phyloP scores from a whole-genome alignment of 2,797 vertebrate genomes.

The Chelmon rostratus region DNA sequence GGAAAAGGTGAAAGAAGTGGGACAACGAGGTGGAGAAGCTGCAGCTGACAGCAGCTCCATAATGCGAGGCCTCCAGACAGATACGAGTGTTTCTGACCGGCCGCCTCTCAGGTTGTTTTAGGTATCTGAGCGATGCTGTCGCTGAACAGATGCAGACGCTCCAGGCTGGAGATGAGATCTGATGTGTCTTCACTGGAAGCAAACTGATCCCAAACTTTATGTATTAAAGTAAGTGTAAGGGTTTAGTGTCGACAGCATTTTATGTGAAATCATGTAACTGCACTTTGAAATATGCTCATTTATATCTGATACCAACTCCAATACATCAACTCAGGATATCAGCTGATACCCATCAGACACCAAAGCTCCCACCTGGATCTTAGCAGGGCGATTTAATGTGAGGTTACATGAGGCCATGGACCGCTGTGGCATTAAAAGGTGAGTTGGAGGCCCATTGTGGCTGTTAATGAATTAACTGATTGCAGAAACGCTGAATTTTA shows the following conservation, averaged over 20 bases:
- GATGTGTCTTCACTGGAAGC: not conserved
- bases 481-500: not conserved
- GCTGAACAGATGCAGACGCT: not conserved
- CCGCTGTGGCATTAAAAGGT: not conserved
- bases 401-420: too few species aligned
- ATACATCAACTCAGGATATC: not conserved
- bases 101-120: too few species aligned
- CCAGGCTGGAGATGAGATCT: too few species aligned
- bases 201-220: too few species aligned
- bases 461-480: not conserved
- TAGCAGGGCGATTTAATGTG: not conserved
- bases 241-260: not conserved
- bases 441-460: not conserved
- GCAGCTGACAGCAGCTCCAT: conserved; percentile 14
- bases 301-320: not conserved
- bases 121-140: not conserved
- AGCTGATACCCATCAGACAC: not conserved
- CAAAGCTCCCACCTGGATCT: not conserved
- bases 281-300: not conserved
- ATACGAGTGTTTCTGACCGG: not conserved
- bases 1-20: not conserved
- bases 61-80: conserved; percentile 1
- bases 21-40: not conserved
- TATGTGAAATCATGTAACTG: not conserved
- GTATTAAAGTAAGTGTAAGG: too few species aligned